phyloP scores from a whole-genome alignment of 2,888 invertebrate species.

The Hydriomena furcata region DNA sequence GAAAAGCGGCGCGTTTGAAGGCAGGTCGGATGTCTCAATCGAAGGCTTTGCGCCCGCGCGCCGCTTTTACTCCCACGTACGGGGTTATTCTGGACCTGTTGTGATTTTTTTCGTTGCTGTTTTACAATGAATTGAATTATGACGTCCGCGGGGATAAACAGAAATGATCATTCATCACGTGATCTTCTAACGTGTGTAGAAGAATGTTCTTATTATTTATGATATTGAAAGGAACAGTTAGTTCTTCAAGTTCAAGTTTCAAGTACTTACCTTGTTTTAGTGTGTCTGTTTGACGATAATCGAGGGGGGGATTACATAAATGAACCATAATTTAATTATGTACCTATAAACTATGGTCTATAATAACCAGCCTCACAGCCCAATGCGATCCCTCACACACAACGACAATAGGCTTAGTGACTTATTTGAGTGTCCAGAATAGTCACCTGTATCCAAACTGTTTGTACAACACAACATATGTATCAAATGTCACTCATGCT shows the following conservation, averaged over 20 bases:
- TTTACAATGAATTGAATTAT: constrained; percentile 39
- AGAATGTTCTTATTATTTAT: too few species aligned
- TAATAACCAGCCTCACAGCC: too few species aligned
- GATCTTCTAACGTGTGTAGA: too few species aligned
- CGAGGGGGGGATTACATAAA: too few species aligned
- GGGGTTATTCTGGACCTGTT: constrained; percentile 49
- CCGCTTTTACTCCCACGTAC: constrained; percentile 57
- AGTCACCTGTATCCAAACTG: constrained; percentile 39
- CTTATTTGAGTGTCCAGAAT: constrained; percentile 23
- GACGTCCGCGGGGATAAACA: constrained; percentile 17
- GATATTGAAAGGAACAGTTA: too few species aligned
- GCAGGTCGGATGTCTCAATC: constrained; percentile 80
- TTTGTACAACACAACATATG: constrained; percentile 54
- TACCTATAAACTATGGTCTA: too few species aligned
- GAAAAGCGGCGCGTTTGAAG: constrained; percentile 76
- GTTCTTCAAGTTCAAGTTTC: too few species aligned
- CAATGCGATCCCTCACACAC: too few species aligned
- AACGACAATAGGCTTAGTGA: too few species aligned
- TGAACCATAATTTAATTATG: too few species aligned
- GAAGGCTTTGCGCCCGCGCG: constrained; percentile 70
- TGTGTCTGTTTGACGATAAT: too few species aligned
- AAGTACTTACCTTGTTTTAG: too few species aligned
- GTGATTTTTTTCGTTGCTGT: constrained; percentile 38
- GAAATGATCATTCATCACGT: constrained; percentile 12
- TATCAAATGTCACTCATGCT: constrained; percentile 36